phyloP scores from a whole-genome alignment of 2,888 invertebrate genomes.

The Pecten maximus region DNA sequence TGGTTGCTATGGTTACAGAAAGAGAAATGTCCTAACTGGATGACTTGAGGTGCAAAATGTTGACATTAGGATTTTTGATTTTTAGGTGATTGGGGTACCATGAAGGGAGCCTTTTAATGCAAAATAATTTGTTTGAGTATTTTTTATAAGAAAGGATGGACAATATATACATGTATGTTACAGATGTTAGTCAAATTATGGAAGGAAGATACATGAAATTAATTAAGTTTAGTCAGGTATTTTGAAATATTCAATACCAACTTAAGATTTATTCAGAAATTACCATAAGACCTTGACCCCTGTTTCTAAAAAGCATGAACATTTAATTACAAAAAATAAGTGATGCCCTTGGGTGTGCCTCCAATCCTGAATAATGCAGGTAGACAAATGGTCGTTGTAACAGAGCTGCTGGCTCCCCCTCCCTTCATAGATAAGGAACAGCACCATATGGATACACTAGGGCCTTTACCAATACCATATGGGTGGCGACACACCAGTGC shows the following conservation, averaged over 20 bases:
- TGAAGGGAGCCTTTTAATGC: neutral
- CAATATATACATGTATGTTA: neutral
- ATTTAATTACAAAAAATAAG: neutral
- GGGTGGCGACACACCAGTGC: neutral
- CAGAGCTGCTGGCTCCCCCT: neutral
- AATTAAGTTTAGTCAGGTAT: neutral
- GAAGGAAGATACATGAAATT: neutral
- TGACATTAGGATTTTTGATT: conserved; percentile 43
- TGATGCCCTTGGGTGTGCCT: neutral
- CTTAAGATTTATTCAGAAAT: neutral
- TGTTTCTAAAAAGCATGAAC: neutral
- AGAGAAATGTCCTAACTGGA: conserved; percentile 49
- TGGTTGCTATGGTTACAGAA: conserved; percentile 50
- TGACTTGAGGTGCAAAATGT: conserved; percentile 50
- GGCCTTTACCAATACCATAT: conserved; percentile 1
- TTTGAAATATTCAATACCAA: neutral
- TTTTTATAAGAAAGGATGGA: neutral
- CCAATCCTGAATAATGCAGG: neutral
- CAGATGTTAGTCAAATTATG: neutral
- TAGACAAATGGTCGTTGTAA: conserved; percentile 26
- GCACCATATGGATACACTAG: conserved; percentile 25
- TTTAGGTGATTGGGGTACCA: conserved; percentile 33
- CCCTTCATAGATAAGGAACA: conserved; percentile 26
- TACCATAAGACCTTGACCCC: neutral
- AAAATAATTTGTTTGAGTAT: neutral